Evolutionary conservation across 2,113 vertebrate species (phyloP), one percentile per base, ranked within the genome.

Genomic region (Apodemus sylvaticus): DNA sequence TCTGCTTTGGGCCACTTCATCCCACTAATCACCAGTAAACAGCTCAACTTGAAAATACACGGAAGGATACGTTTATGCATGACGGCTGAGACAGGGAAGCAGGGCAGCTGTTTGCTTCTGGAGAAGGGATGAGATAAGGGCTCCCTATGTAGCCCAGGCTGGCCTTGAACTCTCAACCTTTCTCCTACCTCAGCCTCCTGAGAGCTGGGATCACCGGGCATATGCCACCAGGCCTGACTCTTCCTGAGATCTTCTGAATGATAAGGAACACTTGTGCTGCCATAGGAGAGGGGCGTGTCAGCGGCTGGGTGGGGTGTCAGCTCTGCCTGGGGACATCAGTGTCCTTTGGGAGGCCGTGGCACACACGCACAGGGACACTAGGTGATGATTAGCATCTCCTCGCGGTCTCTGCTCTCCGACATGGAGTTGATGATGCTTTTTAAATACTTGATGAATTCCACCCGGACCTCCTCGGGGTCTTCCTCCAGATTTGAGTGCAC

Each of bases 321-420:
- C 12, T 86, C 68, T 26, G 6, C 34, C 9, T 17, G 68, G 34
- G 87, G 13, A 60, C 34, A 74, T 0, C 29, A 73, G 74, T 34
- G 24, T 86, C 87, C 10, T 9, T 5, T 5, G 58, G 60, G 64
- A 77, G 11, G 60, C 11, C 10, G 13, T 0, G 3, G 85, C 42
- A 13, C 45, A 9, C n/a, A n/a, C n/a, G n/a, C n/a, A n/a, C n/a
- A n/a, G 42, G 45, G 45, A 2, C 17, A 14, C 93, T 98, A 99
- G 1, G 99, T 99, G 85, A 99, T 99, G 96, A 99, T 99, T 5
- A 99, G 99, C 99, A 99, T 99, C 97, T 99, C 99, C 95, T 99
- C 99, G 71, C 97, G 98, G 85, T 99, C 99, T 95, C 99, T 98
- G 97, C 97, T 99, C 98, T 99, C 99, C 9, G 99, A 99, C 96